Conservation (phyloP, 2,888 invertebrate species). For the Tiliacea citrago region DNA sequence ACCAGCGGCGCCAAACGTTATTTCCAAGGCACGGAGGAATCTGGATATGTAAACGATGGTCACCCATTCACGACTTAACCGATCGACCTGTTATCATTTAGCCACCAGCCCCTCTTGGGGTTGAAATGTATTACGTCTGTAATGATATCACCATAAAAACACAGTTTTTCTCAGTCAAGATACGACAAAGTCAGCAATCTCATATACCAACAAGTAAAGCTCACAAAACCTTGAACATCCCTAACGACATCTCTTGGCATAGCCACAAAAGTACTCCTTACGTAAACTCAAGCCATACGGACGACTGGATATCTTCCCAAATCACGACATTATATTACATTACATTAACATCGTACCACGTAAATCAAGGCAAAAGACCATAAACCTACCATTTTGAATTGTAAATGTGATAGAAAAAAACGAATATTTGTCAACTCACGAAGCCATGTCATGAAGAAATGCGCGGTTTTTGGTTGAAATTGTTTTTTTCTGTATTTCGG, state of each 20-base stretch:
- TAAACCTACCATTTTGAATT: conserved; percentile 65
- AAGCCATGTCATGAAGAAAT: conserved; percentile 30
- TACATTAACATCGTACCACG: conserved; percentile 51
- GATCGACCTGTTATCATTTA: no score
- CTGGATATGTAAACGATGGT: no score
- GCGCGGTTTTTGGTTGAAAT: conserved; percentile 10
- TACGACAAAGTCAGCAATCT: conserved; percentile 6
- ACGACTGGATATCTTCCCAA: conserved; percentile 44
- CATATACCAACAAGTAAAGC: conserved; percentile 15
- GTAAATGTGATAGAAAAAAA: conserved; percentile 64
- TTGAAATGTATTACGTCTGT: neutral
- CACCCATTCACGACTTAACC: no score
- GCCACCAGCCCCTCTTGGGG: no score
- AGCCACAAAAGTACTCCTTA: conserved; percentile 21
- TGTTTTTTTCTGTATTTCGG: conserved; percentile 1
- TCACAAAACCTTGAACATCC: conserved; percentile 22
- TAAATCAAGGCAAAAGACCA: conserved; percentile 61
- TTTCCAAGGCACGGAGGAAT: no score
- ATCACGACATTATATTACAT: conserved; percentile 54
- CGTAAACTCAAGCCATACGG: conserved; percentile 33
- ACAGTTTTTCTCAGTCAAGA: neutral
- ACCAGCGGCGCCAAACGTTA: no score
- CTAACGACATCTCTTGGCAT: conserved; percentile 40
- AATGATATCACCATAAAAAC: neutral
- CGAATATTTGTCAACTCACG: conserved; percentile 56